A percentile compares a stretch with the other conserved stretches of the same genome.
phyloP scores from a whole-genome alignment of 2,797 vertebrate genomes.

The Syngnathus rostellatus region DNA sequence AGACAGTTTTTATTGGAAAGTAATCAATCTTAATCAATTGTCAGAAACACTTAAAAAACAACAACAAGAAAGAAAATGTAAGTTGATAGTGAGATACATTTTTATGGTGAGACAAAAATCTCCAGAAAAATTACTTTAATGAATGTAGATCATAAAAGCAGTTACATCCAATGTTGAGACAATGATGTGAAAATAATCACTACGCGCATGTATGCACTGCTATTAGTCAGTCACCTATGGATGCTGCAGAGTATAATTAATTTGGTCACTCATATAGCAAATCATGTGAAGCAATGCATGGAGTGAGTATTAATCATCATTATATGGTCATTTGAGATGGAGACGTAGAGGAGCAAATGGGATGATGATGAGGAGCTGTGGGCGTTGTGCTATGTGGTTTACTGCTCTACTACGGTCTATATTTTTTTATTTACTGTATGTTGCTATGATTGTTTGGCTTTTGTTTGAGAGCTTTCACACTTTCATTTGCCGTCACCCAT shows the following conservation, averaged over 20 bases:
- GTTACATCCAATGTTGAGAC: too few species aligned
- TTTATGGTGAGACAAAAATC: too few species aligned
- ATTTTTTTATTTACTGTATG: background rate
- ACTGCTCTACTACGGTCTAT: background rate
- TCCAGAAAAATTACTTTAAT: too few species aligned
- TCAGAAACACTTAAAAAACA: too few species aligned
- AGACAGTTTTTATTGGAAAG: too few species aligned
- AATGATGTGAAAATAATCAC: too few species aligned
- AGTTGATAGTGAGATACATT: too few species aligned
- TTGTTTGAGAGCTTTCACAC: background rate
- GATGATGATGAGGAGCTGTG: background rate
- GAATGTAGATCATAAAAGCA: too few species aligned
- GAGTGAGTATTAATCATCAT: background rate
- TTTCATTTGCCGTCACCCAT: background rate
- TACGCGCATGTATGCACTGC: too few species aligned
- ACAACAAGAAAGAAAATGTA: too few species aligned
- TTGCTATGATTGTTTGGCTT: background rate
- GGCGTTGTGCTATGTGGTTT: background rate
- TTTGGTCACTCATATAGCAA: background rate
- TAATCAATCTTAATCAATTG: too few species aligned
- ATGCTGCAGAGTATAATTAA: background rate
- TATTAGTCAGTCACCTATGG: background rate
- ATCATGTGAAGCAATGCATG: background rate
- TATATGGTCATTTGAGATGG: background rate
- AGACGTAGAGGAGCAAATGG: background rate